Base-by-base conservation (phyloP, 2,113 vertebrate genomes). In the Ceuthmochares aereus region DNA sequence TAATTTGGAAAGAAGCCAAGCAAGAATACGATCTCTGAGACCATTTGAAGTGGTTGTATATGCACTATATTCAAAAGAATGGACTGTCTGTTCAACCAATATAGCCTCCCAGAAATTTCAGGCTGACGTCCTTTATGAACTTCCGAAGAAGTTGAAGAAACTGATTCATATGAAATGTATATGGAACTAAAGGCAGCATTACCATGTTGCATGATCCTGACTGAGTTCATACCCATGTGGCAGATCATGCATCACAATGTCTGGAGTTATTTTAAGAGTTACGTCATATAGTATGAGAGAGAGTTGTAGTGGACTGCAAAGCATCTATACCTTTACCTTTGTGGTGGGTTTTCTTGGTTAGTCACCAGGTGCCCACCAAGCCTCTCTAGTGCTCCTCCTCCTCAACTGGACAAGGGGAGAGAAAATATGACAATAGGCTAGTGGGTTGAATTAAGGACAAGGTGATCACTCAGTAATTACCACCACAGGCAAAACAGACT, bases 381-480 rank as follows among this genome's bases (percentile, higher is more conserved):
- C 15, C 5, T 4, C 5, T 62, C 19, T 58, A 10, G 19, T 29
- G 21, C 3, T 67, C 25, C 13, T 12, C 5, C 3, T 75, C 15
- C 12, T 83, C 36, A 72, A 2, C 17, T 30, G 25, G 21, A 51
- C 6, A 29, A 6, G 1, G 5, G 27, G 20, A 79, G n/a, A 45
- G 12, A 69, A 89, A 66, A 42, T 52, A 52, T 12, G 5, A 26
- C 7, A 2, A 66, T 45, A 75, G 2, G 2, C 4, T 60, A 1
- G 0, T 36, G 16, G 13, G 9, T 30, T 0, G 0, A 52, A 34
- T 16, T 43, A 49, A 59, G 14, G 13, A 13, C n/a, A 72, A 15
- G 13, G 32, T 73, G 15, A 51, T 25, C 32, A 55, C 23, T 62
- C 36, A 37, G 5, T 32, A 68, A 11, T 60, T 60, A 54, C 12